Evolutionary conservation across 1,140 invertebrate species (phyloP).

Genomic region (Orchestia grillus): DNA sequence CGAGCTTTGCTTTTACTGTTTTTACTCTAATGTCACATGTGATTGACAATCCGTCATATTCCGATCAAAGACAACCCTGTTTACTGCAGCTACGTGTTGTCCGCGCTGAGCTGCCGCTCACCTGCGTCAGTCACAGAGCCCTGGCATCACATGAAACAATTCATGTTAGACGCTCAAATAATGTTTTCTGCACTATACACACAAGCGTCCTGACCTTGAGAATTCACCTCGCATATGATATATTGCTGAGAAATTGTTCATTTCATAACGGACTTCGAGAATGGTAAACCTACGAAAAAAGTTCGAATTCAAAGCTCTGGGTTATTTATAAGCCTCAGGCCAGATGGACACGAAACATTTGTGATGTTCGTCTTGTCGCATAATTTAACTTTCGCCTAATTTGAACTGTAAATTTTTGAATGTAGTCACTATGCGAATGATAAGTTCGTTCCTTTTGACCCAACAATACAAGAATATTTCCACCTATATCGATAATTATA

Average conservation of each 20-base stretch:
- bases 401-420: not conserved
- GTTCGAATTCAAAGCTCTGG: too few species aligned
- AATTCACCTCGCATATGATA: not conserved
- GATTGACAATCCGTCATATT: not conserved
- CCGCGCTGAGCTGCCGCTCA: not conserved
- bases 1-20: not conserved
- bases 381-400: too few species aligned
- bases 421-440: not conserved
- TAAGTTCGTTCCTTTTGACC: not conserved
- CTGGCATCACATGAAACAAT: not conserved
- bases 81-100: not conserved
- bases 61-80: not conserved
- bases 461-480: not conserved
- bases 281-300: not conserved
- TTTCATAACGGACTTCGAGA: not conserved
- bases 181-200: not conserved
- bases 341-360: too few species aligned
- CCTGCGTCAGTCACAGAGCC: not conserved
- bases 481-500: too few species aligned
- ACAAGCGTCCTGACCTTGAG: not conserved
- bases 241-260: not conserved
- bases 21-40: not conserved
- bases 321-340: too few species aligned
- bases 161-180: not conserved
- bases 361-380: too few species aligned